Evolutionary conservation across 1,140 invertebrate genomes (phyloP).

Genomic region (Halyomorpha halys): DNA sequence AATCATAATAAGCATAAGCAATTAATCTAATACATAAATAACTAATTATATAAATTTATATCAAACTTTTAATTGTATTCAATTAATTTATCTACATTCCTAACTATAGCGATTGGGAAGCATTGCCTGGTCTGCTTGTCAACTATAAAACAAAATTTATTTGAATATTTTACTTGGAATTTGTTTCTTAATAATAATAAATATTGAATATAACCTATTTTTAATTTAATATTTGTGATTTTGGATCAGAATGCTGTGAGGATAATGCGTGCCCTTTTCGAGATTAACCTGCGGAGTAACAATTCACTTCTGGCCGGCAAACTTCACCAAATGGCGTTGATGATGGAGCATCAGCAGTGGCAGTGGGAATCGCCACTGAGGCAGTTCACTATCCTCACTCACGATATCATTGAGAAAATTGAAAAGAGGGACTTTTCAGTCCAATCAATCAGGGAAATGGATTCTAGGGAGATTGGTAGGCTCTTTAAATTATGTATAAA

Average conservation of each 20-base stretch:
- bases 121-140: too few relatives aligned
- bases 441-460: slow-evolving; percentile 73
- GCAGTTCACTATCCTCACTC: slow-evolving; percentile 71
- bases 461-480: slow-evolving; percentile 70
- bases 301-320: slow-evolving; percentile 79
- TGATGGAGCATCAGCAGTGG: slow-evolving; percentile 86
- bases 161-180: too few relatives aligned
- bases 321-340: slow-evolving; percentile 73
- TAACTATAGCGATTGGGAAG: too few relatives aligned
- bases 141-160: too few relatives aligned
- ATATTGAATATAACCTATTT: neutral
- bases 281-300: slow-evolving; percentile 80
- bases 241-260: slow-evolving; percentile 68
- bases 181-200: too few relatives aligned
- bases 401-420: slow-evolving; percentile 71
- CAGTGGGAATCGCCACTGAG: slow-evolving; percentile 71
- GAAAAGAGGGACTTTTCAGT: slow-evolving; percentile 64
- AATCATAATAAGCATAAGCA: too few relatives aligned
- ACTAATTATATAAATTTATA: too few relatives aligned
- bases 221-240: neutral
- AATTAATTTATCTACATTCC: too few relatives aligned
- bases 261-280: slow-evolving; percentile 86
- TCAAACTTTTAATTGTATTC: too few relatives aligned
- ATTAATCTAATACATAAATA: too few relatives aligned
- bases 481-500: too few relatives aligned